phyloP scores from a whole-genome alignment of 1,140 invertebrate species.

The Diachasmimorpha longicaudata region DNA sequence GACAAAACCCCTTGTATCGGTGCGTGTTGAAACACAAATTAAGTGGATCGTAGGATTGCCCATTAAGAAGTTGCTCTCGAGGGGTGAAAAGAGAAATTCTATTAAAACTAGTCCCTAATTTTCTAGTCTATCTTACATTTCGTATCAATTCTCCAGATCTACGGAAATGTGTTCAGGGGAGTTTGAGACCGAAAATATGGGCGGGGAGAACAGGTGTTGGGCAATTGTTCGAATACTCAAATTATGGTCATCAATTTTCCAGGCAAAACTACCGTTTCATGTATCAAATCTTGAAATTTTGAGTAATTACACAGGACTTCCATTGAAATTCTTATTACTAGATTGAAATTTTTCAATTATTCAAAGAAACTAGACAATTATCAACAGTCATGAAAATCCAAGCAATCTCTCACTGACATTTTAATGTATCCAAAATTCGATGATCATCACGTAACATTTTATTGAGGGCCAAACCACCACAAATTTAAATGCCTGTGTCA shows the following conservation, averaged over 20 bases:
- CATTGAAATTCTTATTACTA: no score
- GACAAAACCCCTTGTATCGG: conserved; percentile 17
- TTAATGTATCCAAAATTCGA: no score
- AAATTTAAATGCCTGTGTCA: no score
- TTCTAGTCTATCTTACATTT: background rate
- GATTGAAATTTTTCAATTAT: no score
- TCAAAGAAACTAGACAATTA: no score
- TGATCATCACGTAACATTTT: no score
- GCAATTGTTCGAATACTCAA: background rate
- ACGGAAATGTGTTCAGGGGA: conserved; percentile 16
- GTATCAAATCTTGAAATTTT: conserved; percentile 24
- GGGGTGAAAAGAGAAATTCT: background rate
- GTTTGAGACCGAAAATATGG: background rate
- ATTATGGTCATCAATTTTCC: conserved; percentile 46
- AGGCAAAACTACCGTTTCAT: conserved; percentile 33
- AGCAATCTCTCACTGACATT: no score
- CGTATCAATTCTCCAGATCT: background rate
- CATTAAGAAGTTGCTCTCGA: background rate
- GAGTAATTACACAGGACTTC: no score
- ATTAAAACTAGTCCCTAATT: background rate
- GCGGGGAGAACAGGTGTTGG: conserved; percentile 35
- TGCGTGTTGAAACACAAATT: conserved; percentile 30
- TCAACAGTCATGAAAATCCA: no score
- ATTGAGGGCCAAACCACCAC: no score
- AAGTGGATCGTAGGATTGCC: conserved; percentile 1